Evolutionary conservation across 2,113 vertebrate species (phyloP).

Genomic region (Nothoprocta pentlandii): DNA sequence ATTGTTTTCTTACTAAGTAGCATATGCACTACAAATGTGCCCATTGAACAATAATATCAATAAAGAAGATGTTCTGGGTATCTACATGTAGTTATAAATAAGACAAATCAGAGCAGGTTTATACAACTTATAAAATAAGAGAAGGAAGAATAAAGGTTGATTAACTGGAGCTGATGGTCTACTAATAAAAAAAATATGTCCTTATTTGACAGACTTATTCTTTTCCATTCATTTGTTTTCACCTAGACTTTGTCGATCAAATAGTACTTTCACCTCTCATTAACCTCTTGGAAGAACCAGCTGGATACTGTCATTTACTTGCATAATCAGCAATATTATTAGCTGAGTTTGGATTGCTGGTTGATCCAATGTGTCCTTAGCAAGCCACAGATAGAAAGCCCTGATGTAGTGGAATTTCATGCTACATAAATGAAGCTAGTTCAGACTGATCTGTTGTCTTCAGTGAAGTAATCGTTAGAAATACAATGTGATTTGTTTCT

Average conservation of each 20-base stretch:
- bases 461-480: background rate
- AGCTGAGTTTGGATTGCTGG: background rate
- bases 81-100: background rate
- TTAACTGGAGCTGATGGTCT: background rate
- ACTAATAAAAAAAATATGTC: background rate
- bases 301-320: background rate
- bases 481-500: background rate
- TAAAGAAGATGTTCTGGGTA: background rate
- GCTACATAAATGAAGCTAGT: background rate
- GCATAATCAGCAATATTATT: background rate
- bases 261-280: background rate
- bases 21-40: background rate
- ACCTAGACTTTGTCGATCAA: background rate
- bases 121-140: rapidly evolving
- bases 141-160: background rate
- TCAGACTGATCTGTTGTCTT: background rate
- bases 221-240: background rate
- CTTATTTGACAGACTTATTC: background rate
- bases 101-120: background rate
- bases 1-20: background rate
- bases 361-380: background rate
- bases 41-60: background rate
- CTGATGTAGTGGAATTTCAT: background rate
- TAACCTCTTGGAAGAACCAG: background rate
- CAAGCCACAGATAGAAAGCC: background rate